These are phyloP conservation scores for Piaya cayana DNA, from an alignment of 2,113 vertebrate genomes.

Conservation along the genomic window DNA sequence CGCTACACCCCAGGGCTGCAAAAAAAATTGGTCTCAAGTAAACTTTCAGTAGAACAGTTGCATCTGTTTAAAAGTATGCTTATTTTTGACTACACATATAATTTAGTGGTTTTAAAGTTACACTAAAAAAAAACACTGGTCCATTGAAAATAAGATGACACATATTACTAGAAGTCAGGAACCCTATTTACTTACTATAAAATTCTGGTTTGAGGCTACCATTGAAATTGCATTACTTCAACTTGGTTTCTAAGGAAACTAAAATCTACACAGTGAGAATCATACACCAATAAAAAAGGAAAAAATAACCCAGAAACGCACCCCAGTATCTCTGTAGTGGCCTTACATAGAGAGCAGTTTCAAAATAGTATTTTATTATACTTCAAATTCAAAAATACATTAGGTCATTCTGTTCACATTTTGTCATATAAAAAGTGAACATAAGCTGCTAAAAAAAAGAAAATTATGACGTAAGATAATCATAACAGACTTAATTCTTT, in stretches of 20 bases:
- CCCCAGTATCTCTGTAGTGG: not conserved
- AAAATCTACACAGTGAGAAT: constrained; percentile 2
- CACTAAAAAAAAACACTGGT: not conserved
- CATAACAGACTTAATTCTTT: not conserved
- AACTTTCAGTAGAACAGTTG: not conserved
- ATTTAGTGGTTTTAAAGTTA: not conserved
- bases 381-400: constrained; percentile 57
- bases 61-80: not conserved
- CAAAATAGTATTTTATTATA: constrained; percentile 55
- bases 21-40: not conserved
- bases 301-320: not conserved
- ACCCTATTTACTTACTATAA: constrained; percentile 31
- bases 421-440: constrained; percentile 55
- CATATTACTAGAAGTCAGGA: constrained; percentile 20
- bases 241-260: constrained; percentile 37
- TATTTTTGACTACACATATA: not conserved
- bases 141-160: constrained; percentile 22
- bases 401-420: constrained; percentile 33
- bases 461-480: not conserved
- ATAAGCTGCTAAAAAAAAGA: not conserved
- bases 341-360: not conserved
- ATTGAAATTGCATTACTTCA: constrained; percentile 48
- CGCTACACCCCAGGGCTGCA: not conserved
- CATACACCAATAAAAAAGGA: constrained; percentile 10
- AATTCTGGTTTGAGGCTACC: constrained; percentile 61